Evolutionary conservation across 2,113 vertebrate species (phyloP).

Genomic region (Leptosomus discolor): DNA sequence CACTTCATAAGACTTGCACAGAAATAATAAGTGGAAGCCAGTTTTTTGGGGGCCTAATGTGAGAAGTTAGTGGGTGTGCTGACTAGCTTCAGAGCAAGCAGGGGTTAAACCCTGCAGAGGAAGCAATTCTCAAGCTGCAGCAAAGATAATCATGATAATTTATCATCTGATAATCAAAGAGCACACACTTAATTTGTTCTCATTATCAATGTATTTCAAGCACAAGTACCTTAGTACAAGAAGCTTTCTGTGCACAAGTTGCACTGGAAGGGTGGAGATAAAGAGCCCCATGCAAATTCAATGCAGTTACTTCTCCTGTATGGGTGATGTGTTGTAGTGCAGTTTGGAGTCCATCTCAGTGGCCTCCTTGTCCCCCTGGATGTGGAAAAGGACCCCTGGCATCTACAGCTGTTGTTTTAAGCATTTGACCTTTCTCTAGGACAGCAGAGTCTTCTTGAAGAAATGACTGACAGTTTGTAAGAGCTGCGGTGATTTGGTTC

Average conservation of each 20-base stretch:
- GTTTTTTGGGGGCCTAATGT: neutral
- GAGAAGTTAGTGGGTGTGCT: neutral
- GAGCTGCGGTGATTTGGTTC: neutral
- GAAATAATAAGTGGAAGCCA: neutral
- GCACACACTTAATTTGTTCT: slow-evolving; percentile 65
- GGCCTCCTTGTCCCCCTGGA: neutral
- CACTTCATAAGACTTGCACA: neutral
- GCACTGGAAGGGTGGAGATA: neutral
- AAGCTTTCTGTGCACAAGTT: neutral
- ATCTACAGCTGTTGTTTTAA: neutral
- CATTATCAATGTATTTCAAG: slow-evolving; percentile 67
- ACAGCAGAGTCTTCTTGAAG: neutral
- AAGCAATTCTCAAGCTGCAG: slow-evolving; percentile 57
- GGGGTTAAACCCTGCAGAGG: slow-evolving; percentile 55
- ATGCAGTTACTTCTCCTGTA: neutral
- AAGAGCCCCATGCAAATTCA: neutral
- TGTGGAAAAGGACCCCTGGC: neutral
- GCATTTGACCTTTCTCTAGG: neutral
- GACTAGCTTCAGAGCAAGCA: slow-evolving; percentile 10
- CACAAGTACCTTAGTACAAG: slow-evolving; percentile 36
- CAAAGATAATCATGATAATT: slow-evolving; percentile 64
- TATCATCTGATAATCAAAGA: slow-evolving; percentile 68
- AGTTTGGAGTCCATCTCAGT: neutral
- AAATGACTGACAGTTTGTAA: slow-evolving; percentile 34
- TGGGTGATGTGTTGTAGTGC: neutral